These are phyloP conservation scores for Sebastolobus altivelis DNA, from an alignment of 2,797 vertebrate genomes.

Conservation along the genomic window DNA sequence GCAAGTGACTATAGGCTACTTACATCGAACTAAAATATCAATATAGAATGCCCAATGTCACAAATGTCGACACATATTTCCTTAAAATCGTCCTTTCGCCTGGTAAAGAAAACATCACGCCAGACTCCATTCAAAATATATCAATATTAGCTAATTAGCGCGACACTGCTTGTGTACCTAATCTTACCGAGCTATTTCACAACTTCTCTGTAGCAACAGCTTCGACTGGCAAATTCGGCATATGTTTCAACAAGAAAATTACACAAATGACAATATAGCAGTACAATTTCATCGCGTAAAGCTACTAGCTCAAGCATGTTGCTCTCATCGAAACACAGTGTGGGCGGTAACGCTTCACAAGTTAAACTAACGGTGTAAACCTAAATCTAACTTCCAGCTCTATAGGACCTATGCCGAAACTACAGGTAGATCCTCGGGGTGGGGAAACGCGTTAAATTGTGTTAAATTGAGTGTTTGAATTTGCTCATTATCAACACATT, in stretches of 20 bases:
- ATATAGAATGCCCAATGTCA: not conserved
- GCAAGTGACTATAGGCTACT: not conserved
- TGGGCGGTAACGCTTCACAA: not conserved
- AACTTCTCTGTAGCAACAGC: fast-evolving
- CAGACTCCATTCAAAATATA: not conserved
- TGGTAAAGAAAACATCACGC: not conserved
- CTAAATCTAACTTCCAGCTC: fast-evolving
- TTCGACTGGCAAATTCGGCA: not conserved
- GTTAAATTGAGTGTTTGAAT: not conserved
- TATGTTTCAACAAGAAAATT: fast-evolving
- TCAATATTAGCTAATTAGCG: not conserved
- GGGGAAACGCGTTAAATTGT: fast-evolving
- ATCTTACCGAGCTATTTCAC: not conserved
- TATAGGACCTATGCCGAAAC: fast-evolving
- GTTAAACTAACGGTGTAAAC: not conserved
- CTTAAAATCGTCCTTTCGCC: not conserved
- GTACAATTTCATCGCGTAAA: no score
- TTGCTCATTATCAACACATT: no score
- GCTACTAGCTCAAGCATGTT: no score
- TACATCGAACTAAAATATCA: not conserved
- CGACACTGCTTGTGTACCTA: fast-evolving
- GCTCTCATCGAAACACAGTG: fast-evolving
- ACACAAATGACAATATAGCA: not conserved
- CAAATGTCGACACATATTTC: not conserved
- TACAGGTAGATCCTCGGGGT: fast-evolving